A percentile compares a stretch with the other conserved stretches of the same genome.
Evolutionary conservation across 2,113 vertebrate genomes (phyloP).

Genomic region (Hippopotamus amphibius): DNA sequence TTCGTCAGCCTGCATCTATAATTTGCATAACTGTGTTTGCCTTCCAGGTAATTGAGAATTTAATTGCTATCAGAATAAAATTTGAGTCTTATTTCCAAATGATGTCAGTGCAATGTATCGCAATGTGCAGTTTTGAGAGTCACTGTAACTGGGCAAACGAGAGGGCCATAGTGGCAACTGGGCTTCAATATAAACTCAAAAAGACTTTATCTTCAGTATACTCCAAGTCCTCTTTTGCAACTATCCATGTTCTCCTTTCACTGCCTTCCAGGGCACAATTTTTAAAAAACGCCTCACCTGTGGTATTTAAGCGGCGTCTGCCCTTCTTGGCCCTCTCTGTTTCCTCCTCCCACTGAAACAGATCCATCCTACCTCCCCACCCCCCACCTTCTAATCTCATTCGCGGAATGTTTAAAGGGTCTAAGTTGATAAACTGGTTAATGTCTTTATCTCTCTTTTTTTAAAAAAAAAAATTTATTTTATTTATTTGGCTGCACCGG

Average conservation of each 20-base stretch:
- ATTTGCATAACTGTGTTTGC: slow-evolving; percentile 77
- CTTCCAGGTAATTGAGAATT: slow-evolving; percentile 74
- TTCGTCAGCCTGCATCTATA: slow-evolving; percentile 71
- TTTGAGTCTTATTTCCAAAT: slow-evolving; percentile 64
- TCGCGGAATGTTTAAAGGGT: not conserved
- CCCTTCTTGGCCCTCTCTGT: not conserved
- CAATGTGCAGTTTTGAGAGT: slow-evolving; percentile 56
- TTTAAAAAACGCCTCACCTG: not conserved
- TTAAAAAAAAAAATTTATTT: too few relatives aligned
- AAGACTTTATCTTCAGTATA: not conserved
- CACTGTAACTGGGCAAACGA: slow-evolving; percentile 57
- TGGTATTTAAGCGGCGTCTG: not conserved
- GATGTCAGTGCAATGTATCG: slow-evolving; percentile 47
- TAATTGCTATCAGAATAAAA: slow-evolving; percentile 76
- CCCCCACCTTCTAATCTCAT: not conserved
- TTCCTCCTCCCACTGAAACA: not conserved
- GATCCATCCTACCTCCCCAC: not conserved
- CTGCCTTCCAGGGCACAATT: not conserved
- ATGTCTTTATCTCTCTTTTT: not conserved
- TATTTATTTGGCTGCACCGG: too few relatives aligned
- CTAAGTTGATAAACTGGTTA: slow-evolving; percentile 1
- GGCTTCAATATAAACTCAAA: slow-evolving; percentile 23
- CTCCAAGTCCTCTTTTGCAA: not conserved
- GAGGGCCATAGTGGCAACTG: slow-evolving; percentile 35
- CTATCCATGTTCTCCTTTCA: slow-evolving; percentile 17